Evolutionary conservation across 2,113 vertebrate genomes (phyloP), one percentile per base, ranked within the genome.

Genomic region (Carettochelys insculpta): DNA sequence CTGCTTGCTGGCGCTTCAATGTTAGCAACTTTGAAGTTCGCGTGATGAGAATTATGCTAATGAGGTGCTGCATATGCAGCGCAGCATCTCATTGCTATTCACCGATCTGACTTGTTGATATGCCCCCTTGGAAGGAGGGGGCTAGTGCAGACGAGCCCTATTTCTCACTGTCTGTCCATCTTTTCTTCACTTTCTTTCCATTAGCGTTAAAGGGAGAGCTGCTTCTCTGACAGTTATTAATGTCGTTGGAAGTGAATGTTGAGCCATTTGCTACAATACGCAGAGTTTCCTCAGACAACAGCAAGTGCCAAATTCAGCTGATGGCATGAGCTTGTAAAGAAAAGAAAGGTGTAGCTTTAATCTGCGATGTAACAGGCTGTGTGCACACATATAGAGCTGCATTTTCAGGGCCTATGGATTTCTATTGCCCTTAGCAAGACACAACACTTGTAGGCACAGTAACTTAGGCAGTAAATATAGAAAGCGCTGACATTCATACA

Each of bases 401-500:
- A 1, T 14, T 34, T 8, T 41, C 9, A 0, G 0, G 31, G 16
- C 3, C 4, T 80, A 38, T 47, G 73, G 25, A 20, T 50, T 77
- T 50, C 47, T 34, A 24, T 73, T 73, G 47, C 27, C 47, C 29
- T 31, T 48, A 29, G 29, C 4, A 34, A 5, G 20, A 34, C 19
- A 22, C 9, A 9, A 8, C 17, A 80, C 75, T 17, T 77, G 47
- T 29, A 87, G 8, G 0, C 16, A 43, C 38, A 20, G 38, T 71
- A 71, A 71, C n/a, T 10, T 38, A 43, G 20, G 11, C 41, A 43
- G 43, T 73, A 73, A 24, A 43, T 73, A 73, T 43, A 73, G 38
- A 25, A 43, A 73, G 68, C 13, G 3, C 5, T 1, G 11, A 6
- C 19, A 34, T 65, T 77, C 58, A 1, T 8, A n/a, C 1, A 13